Conservation (phyloP, 2,113 vertebrate species). For the Toxotes jaculatrix region DNA sequence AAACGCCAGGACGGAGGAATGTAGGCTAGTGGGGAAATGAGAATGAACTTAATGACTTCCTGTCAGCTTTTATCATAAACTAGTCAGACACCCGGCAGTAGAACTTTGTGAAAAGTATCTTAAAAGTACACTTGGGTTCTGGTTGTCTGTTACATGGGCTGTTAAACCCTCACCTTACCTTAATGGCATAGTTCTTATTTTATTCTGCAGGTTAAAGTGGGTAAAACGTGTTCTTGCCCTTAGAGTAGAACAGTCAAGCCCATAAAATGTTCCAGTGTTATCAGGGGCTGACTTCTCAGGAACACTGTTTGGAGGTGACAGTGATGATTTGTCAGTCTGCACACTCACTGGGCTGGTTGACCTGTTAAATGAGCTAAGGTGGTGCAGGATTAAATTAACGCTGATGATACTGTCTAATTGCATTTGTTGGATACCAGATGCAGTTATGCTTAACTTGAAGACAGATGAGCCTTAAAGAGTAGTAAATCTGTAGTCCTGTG, state of each 20-base stretch:
- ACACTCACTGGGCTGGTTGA: neutral
- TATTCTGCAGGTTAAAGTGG: neutral
- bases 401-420: neutral
- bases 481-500: too few species aligned
- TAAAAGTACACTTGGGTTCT: neutral
- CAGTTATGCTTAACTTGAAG: neutral
- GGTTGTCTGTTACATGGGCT: too few species aligned
- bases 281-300: neutral
- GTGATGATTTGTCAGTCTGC: neutral
- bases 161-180: neutral
- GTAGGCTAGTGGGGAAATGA: neutral
- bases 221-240: neutral
- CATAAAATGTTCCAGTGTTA: neutral
- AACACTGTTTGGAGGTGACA: neutral
- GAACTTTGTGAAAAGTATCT: neutral
- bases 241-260: neutral
- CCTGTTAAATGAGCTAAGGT: neutral
- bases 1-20: constrained; percentile 1
- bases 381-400: neutral
- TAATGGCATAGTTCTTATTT: neutral
- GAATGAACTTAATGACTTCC: constrained; percentile 2
- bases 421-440: neutral
- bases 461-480: too few species aligned
- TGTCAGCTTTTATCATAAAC: constrained; percentile 14
- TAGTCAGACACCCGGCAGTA: neutral